These are phyloP conservation scores for Liodrosophila aerea DNA, from an alignment of 2,888 invertebrate species.

Conservation along the genomic window DNA sequence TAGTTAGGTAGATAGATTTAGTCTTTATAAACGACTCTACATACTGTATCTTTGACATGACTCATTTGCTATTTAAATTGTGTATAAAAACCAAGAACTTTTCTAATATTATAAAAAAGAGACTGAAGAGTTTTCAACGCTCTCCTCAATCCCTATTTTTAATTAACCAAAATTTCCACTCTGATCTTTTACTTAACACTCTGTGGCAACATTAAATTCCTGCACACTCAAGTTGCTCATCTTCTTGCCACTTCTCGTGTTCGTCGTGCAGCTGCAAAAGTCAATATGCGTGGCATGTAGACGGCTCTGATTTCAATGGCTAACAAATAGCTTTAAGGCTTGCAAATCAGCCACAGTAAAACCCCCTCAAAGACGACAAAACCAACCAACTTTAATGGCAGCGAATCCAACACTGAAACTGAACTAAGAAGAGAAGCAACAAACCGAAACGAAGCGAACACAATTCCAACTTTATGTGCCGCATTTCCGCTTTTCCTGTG, in stretches of 20 bases:
- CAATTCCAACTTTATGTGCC: slow-evolving; percentile 33
- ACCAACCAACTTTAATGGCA: slow-evolving; percentile 65
- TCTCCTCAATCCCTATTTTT: too few species aligned
- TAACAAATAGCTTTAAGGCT: slow-evolving; percentile 72
- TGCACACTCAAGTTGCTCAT: neutral
- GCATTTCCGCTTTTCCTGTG: slow-evolving; percentile 45
- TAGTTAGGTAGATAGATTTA: too few species aligned
- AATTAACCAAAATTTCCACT: too few species aligned
- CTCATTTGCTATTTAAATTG: too few species aligned
- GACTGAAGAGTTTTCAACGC: too few species aligned
- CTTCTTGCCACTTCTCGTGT: neutral
- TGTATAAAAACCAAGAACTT: too few species aligned
- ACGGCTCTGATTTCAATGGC: slow-evolving; percentile 63
- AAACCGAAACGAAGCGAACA: slow-evolving; percentile 69
- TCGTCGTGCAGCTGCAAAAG: slow-evolving; percentile 58
- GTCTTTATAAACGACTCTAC: too few species aligned
- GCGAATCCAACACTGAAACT: slow-evolving; percentile 22
- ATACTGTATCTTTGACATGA: too few species aligned
- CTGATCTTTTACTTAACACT: too few species aligned
- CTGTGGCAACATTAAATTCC: too few species aligned
- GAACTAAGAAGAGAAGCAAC: slow-evolving; percentile 46
- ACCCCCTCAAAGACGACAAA: slow-evolving; percentile 28
- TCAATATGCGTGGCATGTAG: slow-evolving; percentile 62
- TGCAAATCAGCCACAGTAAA: slow-evolving; percentile 56
- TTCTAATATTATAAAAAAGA: too few species aligned